Base-by-base conservation (phyloP, 2,797 vertebrate genomes). In the Spondyliosoma cantharus region DNA sequence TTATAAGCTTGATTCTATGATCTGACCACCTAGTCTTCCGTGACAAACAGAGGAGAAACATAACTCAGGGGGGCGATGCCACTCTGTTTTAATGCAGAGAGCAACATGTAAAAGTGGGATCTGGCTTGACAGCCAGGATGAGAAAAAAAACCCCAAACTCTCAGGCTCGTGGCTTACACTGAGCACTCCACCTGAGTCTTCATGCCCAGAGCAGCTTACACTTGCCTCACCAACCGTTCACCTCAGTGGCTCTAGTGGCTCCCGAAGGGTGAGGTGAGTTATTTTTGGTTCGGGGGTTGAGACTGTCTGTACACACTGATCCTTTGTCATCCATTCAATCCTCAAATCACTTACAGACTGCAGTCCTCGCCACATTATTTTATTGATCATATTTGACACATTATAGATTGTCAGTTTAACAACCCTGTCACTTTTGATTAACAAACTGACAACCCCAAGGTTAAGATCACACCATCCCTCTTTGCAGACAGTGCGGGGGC, bases 31-130 rank as follows among this genome's bases (percentile, higher is more conserved):
- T 74, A 76, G 22, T 74, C 80, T 64, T 50, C 17, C 0, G 3
- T 46, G 60, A 61, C 16, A 29, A 65, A 59, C 24, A 67, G 49
- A 66, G 20, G 52, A 66, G 48, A 59, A 50, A 27, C 4, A 25
- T 16, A 50, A 82, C 78, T 60, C 32, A 25, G 53, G 83, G 61
- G 7, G 16, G 5, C 0, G 20, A 65, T 76, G 80, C 64, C 74
- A 77, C 43, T 86, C 61, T 71, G 15, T 78, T 75, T 86, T 54
- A 76, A 76, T 71, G 67, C 13, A n/a, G 49, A 78, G 20, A 71
- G 45, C 49, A 74, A 74, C 71, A 86, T 80, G 64, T 67, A 65
- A 53, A 83, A 75, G 82, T 85, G 74, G 53, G 65, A 92, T 87
- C n/a, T 37, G 42, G 2, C 61, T 64, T 80, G 89, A 90, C 87